Evolutionary conservation across 2,113 vertebrate genomes (phyloP).

Genomic region (Gobiocypris rarus): DNA sequence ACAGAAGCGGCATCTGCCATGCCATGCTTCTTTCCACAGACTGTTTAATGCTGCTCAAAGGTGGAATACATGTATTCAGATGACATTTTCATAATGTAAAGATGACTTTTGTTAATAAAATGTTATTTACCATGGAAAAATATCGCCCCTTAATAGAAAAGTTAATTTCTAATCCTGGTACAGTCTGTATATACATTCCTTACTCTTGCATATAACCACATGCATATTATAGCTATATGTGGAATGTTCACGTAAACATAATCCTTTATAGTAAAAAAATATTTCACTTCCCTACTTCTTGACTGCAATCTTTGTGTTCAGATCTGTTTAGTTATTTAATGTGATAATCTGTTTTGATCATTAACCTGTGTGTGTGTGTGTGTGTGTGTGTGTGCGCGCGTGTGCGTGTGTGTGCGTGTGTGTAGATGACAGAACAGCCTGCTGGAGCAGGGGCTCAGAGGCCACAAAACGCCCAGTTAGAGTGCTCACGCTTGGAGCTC

Average conservation of each 20-base stretch:
- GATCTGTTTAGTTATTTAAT: not conserved
- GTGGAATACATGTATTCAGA: no score
- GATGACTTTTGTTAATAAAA: no score
- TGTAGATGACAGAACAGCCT: constrained; percentile 87
- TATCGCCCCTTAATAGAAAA: no score
- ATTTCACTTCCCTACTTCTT: not conserved
- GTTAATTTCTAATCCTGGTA: no score
- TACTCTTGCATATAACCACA: not conserved
- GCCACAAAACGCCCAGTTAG: constrained; percentile 86
- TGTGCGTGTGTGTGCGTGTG: not conserved
- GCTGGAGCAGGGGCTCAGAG: constrained; percentile 79
- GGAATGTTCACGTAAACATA: not conserved
- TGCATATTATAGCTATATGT: not conserved
- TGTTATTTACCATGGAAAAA: no score
- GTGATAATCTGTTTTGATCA: not conserved
- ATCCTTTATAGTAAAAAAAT: not conserved
- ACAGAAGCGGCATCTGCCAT: no score
- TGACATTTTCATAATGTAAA: no score
- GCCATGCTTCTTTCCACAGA: no score
- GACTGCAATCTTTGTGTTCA: not conserved
- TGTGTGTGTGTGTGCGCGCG: constrained; percentile 36
- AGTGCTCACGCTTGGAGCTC: constrained; percentile 88
- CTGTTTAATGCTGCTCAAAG: no score
- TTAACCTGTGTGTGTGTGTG: no score
- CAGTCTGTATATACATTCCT: not conserved